Percentiles rank a stretch among this genome's conserved stretches.
Evolutionary conservation across 2,113 vertebrate genomes (phyloP).

Genomic region (Tiliqua scincoides): DNA sequence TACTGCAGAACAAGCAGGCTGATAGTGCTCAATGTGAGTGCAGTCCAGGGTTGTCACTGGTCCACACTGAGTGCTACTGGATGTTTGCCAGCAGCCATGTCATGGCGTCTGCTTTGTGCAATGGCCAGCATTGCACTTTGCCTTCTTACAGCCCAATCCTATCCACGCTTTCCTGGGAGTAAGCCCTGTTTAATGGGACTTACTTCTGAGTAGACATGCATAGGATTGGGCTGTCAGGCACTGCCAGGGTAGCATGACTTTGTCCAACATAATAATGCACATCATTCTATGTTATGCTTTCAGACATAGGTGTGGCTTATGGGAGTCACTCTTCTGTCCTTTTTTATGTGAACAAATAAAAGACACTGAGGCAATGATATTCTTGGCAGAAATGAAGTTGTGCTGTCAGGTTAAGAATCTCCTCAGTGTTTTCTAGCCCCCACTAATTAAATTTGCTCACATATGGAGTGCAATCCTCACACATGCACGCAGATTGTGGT

Average conservation of each 20-base stretch:
- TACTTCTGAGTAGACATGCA: no score
- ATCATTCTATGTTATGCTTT: background rate
- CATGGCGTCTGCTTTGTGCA: background rate
- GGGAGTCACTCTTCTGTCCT: background rate
- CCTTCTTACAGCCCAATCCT: no score
- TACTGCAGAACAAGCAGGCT: background rate
- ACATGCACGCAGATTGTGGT: background rate
- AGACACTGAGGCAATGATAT: background rate
- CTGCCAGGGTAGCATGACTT: background rate
- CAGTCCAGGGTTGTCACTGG: background rate
- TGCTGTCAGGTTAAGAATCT: conserved; percentile 36
- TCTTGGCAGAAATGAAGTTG: conserved; percentile 2
- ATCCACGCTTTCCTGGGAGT: no score
- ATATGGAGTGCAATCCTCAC: background rate
- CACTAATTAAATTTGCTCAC: background rate
- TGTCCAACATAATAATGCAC: background rate
- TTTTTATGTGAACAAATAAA: background rate
- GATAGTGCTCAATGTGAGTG: background rate
- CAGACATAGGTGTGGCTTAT: background rate
- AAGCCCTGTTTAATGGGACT: no score
- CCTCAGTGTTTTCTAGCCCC: background rate
- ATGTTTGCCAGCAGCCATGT: background rate
- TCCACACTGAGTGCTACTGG: no score
- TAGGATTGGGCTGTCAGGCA: no score
- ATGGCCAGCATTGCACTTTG: background rate